phyloP scores from a whole-genome alignment of 2,113 vertebrate species.

The Ginglymostoma cirratum region DNA sequence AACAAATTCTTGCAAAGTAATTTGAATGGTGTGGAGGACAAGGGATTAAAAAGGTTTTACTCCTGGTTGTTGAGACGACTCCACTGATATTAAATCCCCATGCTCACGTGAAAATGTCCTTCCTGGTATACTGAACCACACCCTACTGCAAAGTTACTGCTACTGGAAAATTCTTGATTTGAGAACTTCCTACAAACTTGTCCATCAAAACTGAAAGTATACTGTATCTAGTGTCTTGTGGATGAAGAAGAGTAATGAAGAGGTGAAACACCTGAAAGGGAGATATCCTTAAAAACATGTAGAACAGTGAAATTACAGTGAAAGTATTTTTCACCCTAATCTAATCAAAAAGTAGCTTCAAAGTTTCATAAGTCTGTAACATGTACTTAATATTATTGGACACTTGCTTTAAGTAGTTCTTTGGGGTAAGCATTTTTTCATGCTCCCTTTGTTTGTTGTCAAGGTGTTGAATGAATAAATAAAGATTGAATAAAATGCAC shows the following conservation, averaged over 20 bases:
- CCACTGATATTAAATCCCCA: background rate
- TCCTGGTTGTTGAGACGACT: background rate
- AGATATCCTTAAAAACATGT: background rate
- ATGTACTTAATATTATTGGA: background rate
- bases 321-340: background rate
- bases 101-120: background rate
- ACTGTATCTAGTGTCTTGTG: background rate
- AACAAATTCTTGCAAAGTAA: background rate
- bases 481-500: slow-evolving; percentile 18
- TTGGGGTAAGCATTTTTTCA: slow-evolving; percentile 32
- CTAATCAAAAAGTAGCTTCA: background rate
- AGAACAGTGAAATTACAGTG: background rate
- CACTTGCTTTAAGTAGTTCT: background rate
- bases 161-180: background rate
- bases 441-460: background rate
- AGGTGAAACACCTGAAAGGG: background rate
- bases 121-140: background rate
- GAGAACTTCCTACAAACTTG: background rate
- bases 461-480: background rate
- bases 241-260: background rate
- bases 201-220: background rate
- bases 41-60: background rate
- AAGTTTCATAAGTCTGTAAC: background rate
- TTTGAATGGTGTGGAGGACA: background rate
- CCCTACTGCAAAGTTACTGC: background rate